Evolutionary conservation across 2,888 invertebrate genomes (phyloP), one percentile per base, ranked within the genome.

Genomic region (Clusia tigrina): DNA sequence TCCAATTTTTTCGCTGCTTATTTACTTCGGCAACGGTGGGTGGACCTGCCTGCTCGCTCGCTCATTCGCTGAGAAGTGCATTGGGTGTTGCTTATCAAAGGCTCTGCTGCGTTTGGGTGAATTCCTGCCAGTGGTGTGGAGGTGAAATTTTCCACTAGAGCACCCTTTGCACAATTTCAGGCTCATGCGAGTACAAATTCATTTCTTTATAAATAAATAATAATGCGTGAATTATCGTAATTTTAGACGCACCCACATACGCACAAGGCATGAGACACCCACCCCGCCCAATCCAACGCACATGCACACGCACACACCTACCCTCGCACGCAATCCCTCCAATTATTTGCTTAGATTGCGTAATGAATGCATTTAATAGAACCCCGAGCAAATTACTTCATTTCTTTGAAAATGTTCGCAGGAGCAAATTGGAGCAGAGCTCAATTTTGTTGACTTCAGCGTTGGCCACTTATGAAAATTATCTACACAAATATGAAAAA

Each of bases 161-260:
- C 42, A 42, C 42, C 12, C 42, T n/a, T 32, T 42, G 42, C 42
- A 42, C 42, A 42, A 42, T 42, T 42, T n/a, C 15, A 42, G 9
- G 42, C 42, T 10, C n/a, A 42, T 12, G n/a, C 32, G 32, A 32
- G 12, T 3, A 42, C n/a, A 42, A 3, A 3, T 17, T 10, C 42
- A n/a, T n/a, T n/a, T 15, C 42, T 42, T 42, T 42, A 42, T 42
- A 42, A 42, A 42, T 42, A 42, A 42, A 42, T 42, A 42, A 42
- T 42, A 42, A 42, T 42, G n/a, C 42, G 42, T n/a, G n/a, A 42
- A 6, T 42, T 42, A 42, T 42, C n/a, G 42, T 42, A 42, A 42
- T 42, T 32, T 42, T 42, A 42, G 42, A 15, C 12, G 32, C 6
- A 9, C 6, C 6, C 32, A 6, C 12, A 12, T 12, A 9, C 32